Evolutionary conservation across 2,797 vertebrate genomes (phyloP).

Genomic region (Ctenochaetus hawaiiensis): DNA sequence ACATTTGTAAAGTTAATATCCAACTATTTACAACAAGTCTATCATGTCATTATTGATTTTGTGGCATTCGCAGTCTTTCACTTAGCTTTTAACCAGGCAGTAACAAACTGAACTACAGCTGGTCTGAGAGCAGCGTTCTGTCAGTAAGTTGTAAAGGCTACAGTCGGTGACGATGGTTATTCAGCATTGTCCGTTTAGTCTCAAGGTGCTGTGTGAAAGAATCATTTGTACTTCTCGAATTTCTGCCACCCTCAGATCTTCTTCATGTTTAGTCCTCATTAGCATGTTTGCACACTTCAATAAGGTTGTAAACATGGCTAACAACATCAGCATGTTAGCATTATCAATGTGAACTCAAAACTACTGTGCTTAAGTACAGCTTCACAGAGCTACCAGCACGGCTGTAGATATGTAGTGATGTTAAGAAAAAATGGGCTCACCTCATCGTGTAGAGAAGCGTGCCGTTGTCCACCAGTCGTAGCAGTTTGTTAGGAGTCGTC

Average conservation of each 20-base stretch:
- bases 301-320: neutral
- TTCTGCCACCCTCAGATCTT: neutral
- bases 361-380: neutral
- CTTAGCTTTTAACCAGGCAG: neutral
- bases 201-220: neutral
- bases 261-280: neutral
- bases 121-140: neutral
- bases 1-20: neutral
- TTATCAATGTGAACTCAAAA: neutral
- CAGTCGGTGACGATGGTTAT: neutral
- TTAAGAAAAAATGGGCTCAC: constrained; percentile 29
- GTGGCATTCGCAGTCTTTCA: neutral
- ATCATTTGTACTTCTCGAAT: neutral
- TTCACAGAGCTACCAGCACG: neutral
- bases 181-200: neutral
- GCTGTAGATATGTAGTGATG: neutral
- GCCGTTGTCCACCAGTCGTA: constrained; percentile 89
- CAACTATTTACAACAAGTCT: neutral
- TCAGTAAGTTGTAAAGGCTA: neutral
- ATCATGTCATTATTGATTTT: neutral
- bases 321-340: neutral
- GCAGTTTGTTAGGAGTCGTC: constrained; percentile 97
- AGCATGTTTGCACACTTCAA: neutral
- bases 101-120: neutral
- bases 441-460: constrained; percentile 84